These are phyloP conservation scores for Patiria pectinifera DNA, from an alignment of 53 echinoderm and acorn worm genomes.

Conservation along the genomic window DNA sequence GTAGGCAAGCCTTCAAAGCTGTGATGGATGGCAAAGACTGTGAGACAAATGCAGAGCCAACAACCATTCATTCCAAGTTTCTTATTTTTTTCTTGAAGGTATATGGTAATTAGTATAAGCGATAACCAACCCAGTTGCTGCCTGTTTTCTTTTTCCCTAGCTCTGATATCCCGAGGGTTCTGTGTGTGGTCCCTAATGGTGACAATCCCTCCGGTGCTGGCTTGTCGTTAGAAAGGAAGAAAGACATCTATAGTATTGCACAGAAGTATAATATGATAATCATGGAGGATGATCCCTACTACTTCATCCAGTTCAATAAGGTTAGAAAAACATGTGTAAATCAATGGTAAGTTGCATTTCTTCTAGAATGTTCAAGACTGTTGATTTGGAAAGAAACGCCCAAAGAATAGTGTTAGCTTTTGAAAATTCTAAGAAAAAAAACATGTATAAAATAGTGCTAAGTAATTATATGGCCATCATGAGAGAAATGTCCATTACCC, in stretches of 20 bases:
- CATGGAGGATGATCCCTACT: conserved; percentile 96
- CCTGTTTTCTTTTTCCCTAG: conserved; percentile 38
- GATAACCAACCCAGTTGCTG: too few relatives aligned
- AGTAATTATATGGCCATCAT: too few relatives aligned
- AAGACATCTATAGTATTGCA: conserved; percentile 87
- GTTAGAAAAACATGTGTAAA: conserved; percentile 38
- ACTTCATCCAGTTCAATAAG: conserved; percentile 88
- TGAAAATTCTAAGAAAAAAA: too few relatives aligned
- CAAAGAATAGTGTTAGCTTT: too few relatives aligned
- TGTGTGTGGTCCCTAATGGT: conserved; percentile 90
- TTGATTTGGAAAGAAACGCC: neutral
- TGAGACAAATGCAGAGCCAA: too few relatives aligned
- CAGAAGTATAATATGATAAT: conserved; percentile 89
- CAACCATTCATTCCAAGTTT: too few relatives aligned
- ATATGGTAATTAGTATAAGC: too few relatives aligned
- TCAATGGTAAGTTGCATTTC: neutral
- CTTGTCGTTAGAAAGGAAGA: conserved; percentile 73
- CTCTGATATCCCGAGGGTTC: conserved; percentile 81
- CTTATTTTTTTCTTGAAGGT: too few relatives aligned
- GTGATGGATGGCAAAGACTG: too few relatives aligned
- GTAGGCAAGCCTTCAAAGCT: too few relatives aligned
- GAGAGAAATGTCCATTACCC: too few relatives aligned
- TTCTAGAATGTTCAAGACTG: neutral
- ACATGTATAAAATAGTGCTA: too few relatives aligned
- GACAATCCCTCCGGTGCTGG: conserved; percentile 94